Evolutionary conservation across 2,113 vertebrate species (phyloP).

Genomic region (Ailuropoda melanoleuca): DNA sequence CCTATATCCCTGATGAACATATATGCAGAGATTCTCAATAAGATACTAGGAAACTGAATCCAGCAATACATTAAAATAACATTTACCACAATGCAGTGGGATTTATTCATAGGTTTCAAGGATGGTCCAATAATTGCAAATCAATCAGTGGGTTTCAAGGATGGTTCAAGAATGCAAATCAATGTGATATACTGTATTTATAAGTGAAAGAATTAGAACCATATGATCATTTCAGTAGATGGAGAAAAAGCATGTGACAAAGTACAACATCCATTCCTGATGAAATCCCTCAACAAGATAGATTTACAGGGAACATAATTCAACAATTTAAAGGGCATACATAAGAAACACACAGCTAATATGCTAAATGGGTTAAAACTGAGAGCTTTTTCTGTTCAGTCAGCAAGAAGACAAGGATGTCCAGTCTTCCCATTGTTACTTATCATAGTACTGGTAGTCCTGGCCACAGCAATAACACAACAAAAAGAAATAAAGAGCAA

Average conservation of each 20-base stretch:
- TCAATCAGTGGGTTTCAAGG: not conserved
- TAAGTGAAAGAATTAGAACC: not conserved
- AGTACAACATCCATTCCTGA: not conserved
- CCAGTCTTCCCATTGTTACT: not conserved
- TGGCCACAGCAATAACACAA: not conserved
- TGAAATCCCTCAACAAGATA: not conserved
- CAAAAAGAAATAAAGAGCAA: not conserved
- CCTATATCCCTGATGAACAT: not conserved
- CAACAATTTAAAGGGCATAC: not conserved
- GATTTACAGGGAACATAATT: not conserved
- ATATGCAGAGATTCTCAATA: not conserved
- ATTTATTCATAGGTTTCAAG: not conserved
- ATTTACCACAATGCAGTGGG: not conserved
- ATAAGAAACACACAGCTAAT: not conserved
- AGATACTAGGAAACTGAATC: not conserved
- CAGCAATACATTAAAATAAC: not conserved
- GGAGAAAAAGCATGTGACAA: not conserved
- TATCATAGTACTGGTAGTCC: not conserved
- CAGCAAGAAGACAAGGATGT: not conserved
- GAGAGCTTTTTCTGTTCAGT: not conserved
- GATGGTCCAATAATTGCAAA: not conserved
- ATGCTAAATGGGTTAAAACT: not conserved
- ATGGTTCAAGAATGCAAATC: not conserved
- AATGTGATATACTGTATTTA: not conserved
- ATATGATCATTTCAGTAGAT: not conserved